phyloP scores from a whole-genome alignment of 2,888 invertebrate genomes.

The Sepiola atlantica region DNA sequence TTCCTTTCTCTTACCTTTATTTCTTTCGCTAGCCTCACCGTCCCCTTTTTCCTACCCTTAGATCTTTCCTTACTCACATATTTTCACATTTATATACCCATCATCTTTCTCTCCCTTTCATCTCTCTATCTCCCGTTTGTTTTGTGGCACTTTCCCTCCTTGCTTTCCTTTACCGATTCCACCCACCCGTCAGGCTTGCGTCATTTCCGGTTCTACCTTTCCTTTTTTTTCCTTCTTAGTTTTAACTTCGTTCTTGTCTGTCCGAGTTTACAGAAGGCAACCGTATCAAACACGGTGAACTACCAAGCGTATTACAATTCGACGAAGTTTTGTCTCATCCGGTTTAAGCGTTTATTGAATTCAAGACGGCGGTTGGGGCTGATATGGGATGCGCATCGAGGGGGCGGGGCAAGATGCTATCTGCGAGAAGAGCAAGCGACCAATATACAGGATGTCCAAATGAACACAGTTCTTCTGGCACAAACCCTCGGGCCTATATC shows the following conservation, averaged over 20 bases:
- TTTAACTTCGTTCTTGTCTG: not conserved
- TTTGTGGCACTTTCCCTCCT: not conserved
- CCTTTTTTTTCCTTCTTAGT: not conserved
- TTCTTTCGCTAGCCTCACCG: no score
- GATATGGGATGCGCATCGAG: not conserved
- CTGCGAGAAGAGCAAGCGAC: not conserved
- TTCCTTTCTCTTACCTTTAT: no score
- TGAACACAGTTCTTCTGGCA: not conserved
- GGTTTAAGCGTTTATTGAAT: conserved; percentile 4
- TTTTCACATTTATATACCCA: not conserved
- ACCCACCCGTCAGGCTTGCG: not conserved
- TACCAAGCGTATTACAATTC: not conserved
- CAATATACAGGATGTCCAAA: not conserved
- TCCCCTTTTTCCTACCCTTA: no score
- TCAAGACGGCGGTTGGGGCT: not conserved
- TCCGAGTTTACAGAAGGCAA: not conserved
- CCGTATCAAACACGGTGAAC: conserved; percentile 15
- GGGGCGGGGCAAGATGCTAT: not conserved
- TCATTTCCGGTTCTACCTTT: not conserved
- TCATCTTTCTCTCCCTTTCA: not conserved
- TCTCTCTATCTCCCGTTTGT: not conserved
- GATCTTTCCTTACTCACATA: no score
- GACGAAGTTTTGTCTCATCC: not conserved
- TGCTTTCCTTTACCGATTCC: not conserved
- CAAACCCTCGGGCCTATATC: not conserved